Conservation (phyloP, 2,888 invertebrate genomes). For the Drosophila hamatofila region DNA sequence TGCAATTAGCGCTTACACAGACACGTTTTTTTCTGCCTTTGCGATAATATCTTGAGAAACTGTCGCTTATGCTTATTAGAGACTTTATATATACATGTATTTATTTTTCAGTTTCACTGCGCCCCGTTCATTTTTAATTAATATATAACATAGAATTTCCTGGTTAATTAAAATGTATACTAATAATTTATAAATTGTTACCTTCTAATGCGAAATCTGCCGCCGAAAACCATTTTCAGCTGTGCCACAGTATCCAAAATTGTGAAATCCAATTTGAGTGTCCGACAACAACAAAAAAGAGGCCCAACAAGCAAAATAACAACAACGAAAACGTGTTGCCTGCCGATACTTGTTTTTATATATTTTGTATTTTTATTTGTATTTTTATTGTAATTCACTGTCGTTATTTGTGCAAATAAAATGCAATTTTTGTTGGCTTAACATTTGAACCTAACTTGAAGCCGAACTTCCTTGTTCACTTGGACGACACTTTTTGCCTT, state of each 20-base stretch:
- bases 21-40: slow-evolving; percentile 14
- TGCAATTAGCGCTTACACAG: slow-evolving; percentile 55
- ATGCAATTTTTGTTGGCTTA: slow-evolving; percentile 71
- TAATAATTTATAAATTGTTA: slow-evolving; percentile 53
- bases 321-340: slow-evolving; percentile 50
- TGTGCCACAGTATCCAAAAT: slow-evolving; percentile 81
- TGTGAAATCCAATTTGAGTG: slow-evolving; percentile 79
- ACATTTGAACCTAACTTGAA: slow-evolving; percentile 68
- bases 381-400: slow-evolving; percentile 48
- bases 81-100: not conserved
- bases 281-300: slow-evolving; percentile 25
- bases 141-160: slow-evolving; percentile 48
- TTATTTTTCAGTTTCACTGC: slow-evolving; percentile 46
- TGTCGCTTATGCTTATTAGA: slow-evolving; percentile 66
- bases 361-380: slow-evolving; percentile 25
- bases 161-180: slow-evolving; percentile 34
- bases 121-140: slow-evolving; percentile 54
- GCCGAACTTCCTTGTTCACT: slow-evolving; percentile 68
- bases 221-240: slow-evolving; percentile 85
- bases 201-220: slow-evolving; percentile 86
- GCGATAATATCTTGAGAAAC: slow-evolving; percentile 56
- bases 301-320: slow-evolving; percentile 34
- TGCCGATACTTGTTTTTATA: slow-evolving; percentile 25
- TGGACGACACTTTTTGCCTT: slow-evolving; percentile 36
- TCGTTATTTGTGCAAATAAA: slow-evolving; percentile 68